A percentile compares a stretch with the other conserved stretches of the same genome.
Conservation (phyloP, 2,113 vertebrate genomes). For the Tyto alba region DNA sequence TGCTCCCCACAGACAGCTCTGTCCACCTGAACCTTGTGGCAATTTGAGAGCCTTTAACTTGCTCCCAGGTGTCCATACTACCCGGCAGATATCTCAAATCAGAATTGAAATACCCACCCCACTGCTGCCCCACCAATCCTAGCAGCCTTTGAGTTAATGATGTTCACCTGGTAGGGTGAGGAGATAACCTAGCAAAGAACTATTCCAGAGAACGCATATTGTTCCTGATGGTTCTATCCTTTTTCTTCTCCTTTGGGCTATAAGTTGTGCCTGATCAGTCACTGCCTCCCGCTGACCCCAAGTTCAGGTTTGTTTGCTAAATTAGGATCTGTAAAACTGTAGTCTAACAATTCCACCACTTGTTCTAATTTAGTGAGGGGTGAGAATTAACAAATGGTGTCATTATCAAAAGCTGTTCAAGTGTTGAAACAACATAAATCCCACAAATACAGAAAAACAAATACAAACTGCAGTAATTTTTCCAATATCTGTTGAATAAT, state of each 20-base stretch:
- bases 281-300: not conserved
- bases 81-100: not conserved
- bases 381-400: constrained; percentile 64
- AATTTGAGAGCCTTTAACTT: not conserved
- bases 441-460: constrained; percentile 44
- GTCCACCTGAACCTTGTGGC: not conserved
- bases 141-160: not conserved
- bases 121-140: no score
- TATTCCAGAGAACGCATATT: not conserved
- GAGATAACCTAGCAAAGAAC: not conserved
- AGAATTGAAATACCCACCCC: not conserved
- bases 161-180: not conserved
- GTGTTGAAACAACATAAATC: constrained; percentile 58
- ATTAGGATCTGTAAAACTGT: not conserved
- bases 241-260: not conserved
- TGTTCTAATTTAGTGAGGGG: constrained; percentile 32
- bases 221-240: rapidly evolving
- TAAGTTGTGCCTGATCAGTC: not conserved
- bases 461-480: constrained; percentile 45
- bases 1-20: not conserved
- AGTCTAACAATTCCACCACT: constrained; percentile 13
- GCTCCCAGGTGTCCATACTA: not conserved
- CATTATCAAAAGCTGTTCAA: constrained; percentile 62
- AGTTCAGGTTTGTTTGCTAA: constrained; percentile 11
- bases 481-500: constrained; percentile 36